Percentiles rank a stretch among this genome's conserved stretches.
Conservation (phyloP, 2,888 invertebrate species). For the Mesorhabditis belari region DNA sequence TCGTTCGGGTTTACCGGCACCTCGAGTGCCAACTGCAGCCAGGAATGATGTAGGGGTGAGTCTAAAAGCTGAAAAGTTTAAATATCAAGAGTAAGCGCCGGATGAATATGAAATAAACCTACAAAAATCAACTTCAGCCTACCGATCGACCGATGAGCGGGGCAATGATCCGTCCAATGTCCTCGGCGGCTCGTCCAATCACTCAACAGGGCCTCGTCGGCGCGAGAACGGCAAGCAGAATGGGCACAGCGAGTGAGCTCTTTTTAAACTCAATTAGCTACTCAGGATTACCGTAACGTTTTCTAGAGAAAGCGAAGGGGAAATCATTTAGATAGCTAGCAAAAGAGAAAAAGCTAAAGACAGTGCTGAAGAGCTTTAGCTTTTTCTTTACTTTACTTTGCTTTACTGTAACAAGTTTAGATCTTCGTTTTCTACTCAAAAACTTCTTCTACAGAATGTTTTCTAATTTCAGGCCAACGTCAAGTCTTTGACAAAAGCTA, state of each 20-base stretch:
- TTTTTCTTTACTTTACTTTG: no score
- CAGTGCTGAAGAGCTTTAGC: no score
- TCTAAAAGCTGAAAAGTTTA: neutral
- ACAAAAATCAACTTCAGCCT: neutral
- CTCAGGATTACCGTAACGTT: neutral
- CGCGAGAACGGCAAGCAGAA: constrained; percentile 11
- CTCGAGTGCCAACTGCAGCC: neutral
- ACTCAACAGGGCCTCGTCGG: constrained; percentile 34
- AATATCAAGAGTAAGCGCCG: neutral
- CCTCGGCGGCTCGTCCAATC: constrained; percentile 20
- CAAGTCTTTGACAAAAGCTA: constrained; percentile 73
- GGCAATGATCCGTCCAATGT: constrained; percentile 17
- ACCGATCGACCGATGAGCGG: constrained; percentile 22
- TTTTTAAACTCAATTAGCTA: neutral
- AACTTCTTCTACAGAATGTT: neutral
- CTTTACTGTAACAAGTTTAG: neutral
- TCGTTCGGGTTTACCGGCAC: neutral
- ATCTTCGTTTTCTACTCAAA: neutral
- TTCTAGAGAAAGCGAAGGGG: no score
- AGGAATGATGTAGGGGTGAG: neutral
- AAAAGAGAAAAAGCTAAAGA: no score
- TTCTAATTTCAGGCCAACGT: constrained; percentile 20
- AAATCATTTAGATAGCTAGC: no score
- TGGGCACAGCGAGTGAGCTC: neutral
- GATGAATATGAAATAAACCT: neutral